A percentile compares a stretch with the other conserved stretches of the same genome.
phyloP scores from a whole-genome alignment of 2,888 invertebrate species.

The Timandra comae region DNA sequence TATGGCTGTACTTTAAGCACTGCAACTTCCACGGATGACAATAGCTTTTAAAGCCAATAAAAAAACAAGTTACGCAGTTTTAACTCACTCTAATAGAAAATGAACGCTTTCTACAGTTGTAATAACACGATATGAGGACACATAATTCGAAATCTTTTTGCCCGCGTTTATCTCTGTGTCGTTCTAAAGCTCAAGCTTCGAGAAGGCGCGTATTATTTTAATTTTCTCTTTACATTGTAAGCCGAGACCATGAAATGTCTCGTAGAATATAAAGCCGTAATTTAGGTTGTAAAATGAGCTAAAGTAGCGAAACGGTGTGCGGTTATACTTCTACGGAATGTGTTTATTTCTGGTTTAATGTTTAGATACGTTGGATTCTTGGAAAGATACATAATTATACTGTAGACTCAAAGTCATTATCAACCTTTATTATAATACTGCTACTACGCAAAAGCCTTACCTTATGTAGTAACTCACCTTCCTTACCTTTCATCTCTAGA shows the following conservation, averaged over 20 bases:
- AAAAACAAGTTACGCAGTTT: too few relatives aligned
- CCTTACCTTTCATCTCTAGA: too few relatives aligned
- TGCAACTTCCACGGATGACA: too few relatives aligned
- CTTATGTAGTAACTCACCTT: too few relatives aligned
- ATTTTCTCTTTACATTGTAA: constrained; percentile 25
- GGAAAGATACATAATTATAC: too few relatives aligned
- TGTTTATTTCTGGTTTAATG: not conserved
- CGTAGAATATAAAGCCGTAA: constrained; percentile 12
- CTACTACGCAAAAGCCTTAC: too few relatives aligned
- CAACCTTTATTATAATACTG: too few relatives aligned
- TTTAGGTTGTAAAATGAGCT: constrained; percentile 16
- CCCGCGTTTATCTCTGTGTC: constrained; percentile 34
- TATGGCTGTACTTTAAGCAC: too few relatives aligned
- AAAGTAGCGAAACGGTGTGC: constrained; percentile 14
- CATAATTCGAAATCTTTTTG: constrained; percentile 52
- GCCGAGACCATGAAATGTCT: constrained; percentile 10
- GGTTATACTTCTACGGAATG: constrained; percentile 6
- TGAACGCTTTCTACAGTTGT: constrained; percentile 32
- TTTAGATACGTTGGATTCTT: too few relatives aligned
- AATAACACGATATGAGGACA: constrained; percentile 56
- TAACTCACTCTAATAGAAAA: too few relatives aligned
- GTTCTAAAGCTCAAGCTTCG: constrained; percentile 28
- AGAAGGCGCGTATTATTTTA: constrained; percentile 38
- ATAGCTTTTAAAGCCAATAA: too few relatives aligned
- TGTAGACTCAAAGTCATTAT: too few relatives aligned